Evolutionary conservation across 2,888 invertebrate genomes (phyloP).

Genomic region (Dryococelus australis): DNA sequence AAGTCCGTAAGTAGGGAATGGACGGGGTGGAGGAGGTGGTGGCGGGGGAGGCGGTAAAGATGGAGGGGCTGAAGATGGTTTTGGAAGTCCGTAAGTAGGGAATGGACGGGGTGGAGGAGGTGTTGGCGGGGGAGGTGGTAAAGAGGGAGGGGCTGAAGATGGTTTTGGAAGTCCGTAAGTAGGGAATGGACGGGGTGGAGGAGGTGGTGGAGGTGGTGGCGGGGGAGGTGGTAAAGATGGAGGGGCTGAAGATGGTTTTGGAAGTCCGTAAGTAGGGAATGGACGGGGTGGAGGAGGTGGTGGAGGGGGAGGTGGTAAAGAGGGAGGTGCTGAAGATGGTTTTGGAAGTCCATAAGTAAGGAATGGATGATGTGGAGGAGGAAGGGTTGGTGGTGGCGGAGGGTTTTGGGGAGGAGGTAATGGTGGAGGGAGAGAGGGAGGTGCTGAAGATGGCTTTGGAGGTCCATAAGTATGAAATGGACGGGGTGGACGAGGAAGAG

Average conservation of each 20-base stretch:
- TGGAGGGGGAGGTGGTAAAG: too few species aligned
- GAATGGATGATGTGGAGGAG: constrained; percentile 29
- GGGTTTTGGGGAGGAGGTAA: too few species aligned
- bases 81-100: background rate
- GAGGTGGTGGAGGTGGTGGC: constrained; percentile 23
- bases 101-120: background rate
- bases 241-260: too few species aligned
- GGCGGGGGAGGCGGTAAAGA: background rate
- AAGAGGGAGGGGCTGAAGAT: background rate
- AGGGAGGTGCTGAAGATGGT: constrained; percentile 21
- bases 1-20: background rate
- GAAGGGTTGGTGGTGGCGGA: too few species aligned
- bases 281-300: constrained; percentile 1
- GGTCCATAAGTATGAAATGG: too few species aligned
- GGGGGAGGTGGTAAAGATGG: background rate
- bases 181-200: constrained; percentile 13
- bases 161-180: background rate
- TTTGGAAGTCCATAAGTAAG: constrained; percentile 31
- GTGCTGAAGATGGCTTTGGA: too few species aligned
- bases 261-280: background rate
- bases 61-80: background rate
- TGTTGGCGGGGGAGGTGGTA: constrained; percentile 1
- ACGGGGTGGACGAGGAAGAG: background rate
- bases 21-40: background rate
- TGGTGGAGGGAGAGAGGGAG: too few species aligned